Evolutionary conservation across 2,113 vertebrate genomes (phyloP), one percentile per base, ranked within the genome.

Genomic region (Proteles cristata): DNA sequence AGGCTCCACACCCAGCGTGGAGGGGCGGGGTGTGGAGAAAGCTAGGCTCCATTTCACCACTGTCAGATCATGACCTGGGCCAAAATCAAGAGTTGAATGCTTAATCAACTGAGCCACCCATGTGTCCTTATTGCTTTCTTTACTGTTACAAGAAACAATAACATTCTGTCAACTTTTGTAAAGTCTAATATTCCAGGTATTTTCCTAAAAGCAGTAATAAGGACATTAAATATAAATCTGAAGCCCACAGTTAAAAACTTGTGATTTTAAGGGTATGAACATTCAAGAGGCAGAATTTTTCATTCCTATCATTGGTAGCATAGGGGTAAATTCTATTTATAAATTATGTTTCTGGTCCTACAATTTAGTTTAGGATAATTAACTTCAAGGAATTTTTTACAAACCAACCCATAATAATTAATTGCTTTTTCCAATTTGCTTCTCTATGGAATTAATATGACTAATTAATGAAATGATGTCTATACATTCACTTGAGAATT

Each of bases 151-250:
- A 81, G 19, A 71, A 12, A 84, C 39, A 26, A 48, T 71, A 86
- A 63, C 50, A 43, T 25, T 77, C 23, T 48, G 26, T 83, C 80
- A 81, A 39, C 14, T 82, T 92, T 39, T 84, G 2, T 31, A 91
- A 91, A 45, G 28, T 21, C 74, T 76, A 23, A 58, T 21, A 81
- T 90, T 77, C 43, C 31, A 31, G 4, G 53, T 45, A 10, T 93
- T 92, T 73, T 94, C 23, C 83, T 68, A 69, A 96, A 92, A 43
- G 43, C 21, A 55, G 16, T 9, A 61, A 96, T 31, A 98, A 88
- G 50, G 61, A 33, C 28, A 91, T 33, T 91, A 94, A 91, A 50
- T 94, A 96, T 5, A 92, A 83, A 76, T 92, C 50, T 73, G 93
- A 96, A 85, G 96, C 69, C 33, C 66, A 33, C 0, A 82, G 8